A percentile compares a stretch with the other conserved stretches of the same genome.
Conservation (phyloP, 2,113 vertebrate genomes). For the Cathartes aura region DNA sequence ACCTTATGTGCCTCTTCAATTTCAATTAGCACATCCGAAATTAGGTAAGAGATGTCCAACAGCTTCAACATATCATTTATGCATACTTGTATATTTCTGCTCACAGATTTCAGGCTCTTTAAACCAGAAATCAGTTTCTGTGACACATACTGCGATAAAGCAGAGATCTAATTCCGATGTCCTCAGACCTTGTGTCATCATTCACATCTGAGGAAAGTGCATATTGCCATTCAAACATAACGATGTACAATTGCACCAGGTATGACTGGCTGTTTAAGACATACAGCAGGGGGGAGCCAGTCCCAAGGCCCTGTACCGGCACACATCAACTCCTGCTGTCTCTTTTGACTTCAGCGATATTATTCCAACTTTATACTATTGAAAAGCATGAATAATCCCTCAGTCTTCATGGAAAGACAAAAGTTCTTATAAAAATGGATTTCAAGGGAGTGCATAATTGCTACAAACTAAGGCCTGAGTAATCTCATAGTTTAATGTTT, state of each 20-base stretch:
- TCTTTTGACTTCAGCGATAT: background rate
- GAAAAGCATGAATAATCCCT: background rate
- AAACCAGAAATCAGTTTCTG: background rate
- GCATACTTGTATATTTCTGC: background rate
- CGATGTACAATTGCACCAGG: background rate
- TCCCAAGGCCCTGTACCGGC: background rate
- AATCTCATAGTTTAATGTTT: background rate
- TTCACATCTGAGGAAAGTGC: background rate
- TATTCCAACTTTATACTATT: background rate
- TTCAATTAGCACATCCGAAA: background rate
- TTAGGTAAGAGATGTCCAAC: background rate
- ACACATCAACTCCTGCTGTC: accelerated
- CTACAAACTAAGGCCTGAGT: background rate
- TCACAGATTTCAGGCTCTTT: background rate
- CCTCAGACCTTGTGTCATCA: background rate
- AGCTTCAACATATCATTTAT: background rate
- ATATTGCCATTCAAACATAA: background rate
- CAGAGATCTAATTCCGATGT: background rate
- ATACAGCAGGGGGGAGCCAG: accelerated
- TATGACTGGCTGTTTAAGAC: background rate
- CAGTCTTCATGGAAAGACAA: background rate
- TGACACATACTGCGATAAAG: background rate
- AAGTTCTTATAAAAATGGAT: background rate
- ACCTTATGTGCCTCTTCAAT: background rate
- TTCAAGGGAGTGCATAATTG: background rate